Evolutionary conservation across 2,888 invertebrate genomes (phyloP).

Genomic region (Macrophya alboannulata): DNA sequence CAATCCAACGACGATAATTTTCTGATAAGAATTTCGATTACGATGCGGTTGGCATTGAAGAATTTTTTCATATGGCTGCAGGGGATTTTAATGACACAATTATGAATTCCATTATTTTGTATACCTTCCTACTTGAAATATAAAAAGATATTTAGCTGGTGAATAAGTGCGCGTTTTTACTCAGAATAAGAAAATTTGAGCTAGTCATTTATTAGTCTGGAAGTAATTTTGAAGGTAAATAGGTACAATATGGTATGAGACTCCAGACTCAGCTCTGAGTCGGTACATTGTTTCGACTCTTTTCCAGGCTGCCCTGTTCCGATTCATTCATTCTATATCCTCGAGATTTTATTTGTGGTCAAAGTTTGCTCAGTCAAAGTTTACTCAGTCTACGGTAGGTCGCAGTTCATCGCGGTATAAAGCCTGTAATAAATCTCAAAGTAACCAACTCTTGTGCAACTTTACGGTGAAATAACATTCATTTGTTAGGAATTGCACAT

Average conservation of each 20-base stretch:
- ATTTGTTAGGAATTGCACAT: background rate
- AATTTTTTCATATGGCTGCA: background rate
- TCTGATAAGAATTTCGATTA: background rate
- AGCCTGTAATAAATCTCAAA: slow-evolving; percentile 8
- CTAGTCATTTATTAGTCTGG: background rate
- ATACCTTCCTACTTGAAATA: background rate
- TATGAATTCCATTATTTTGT: background rate
- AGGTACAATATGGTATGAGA: background rate
- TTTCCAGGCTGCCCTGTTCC: background rate
- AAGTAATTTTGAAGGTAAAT: background rate
- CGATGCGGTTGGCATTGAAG: background rate
- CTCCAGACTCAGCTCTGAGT: background rate
- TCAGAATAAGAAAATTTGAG: background rate
- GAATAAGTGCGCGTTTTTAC: background rate
- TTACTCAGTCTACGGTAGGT: background rate
- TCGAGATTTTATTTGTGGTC: background rate
- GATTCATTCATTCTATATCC: background rate
- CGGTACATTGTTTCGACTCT: background rate
- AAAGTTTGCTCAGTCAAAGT: background rate
- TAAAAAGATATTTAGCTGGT: background rate
- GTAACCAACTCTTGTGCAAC: background rate
- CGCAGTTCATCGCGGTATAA: background rate
- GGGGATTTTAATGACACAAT: background rate
- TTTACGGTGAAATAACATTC: background rate
- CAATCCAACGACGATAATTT: background rate